Evolutionary conservation across 2,888 invertebrate species (phyloP), one percentile per base, ranked within the genome.

Genomic region (Monoplex corrugatus): DNA sequence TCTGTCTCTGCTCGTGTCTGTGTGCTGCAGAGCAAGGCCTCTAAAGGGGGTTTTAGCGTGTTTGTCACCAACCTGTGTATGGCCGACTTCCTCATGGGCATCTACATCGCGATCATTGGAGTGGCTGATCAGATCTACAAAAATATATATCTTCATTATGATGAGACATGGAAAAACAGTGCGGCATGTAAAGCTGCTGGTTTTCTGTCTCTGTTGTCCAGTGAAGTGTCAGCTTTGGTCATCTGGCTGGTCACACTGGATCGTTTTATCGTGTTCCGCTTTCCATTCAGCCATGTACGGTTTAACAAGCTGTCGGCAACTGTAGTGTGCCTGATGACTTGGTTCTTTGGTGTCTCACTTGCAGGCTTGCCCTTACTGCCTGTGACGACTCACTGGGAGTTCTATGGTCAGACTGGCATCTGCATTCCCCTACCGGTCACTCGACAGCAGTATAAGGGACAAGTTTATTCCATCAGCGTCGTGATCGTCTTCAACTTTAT

Each of bases 181-280:
- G 50, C 43, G 19, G 28, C 63, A 19, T 89, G 89, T 28, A 87
- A 86, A n/a, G 83, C 83, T 0, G 90, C 89, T 0, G 89, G 89
- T 32, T 89, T 90, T 44, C 40, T 88, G 0, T 87, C 87, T 23
- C 38, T 89, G 1, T 44, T 87, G 35, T 89, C 89, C 44, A 88
- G 82, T 32, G 89, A 89, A 38, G 88, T 88, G 16, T 89, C 89
- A 0, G 87, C 87, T 10, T n/a, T 88, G 23, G 57, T 89, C 68
- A 87, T 90, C 38, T 87, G 68, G 19, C 87, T 89, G 13, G 86
- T 90, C 40, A 87, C 90, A 13, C 6, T 90, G 13, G 90, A 90
- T 94, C 96, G 97, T 28, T 96, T 97, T 92, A 96, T 97, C 91
- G 97, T 97, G 0, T 97, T 97, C 63, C 97, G 97, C n/a, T 96